Conservation (phyloP, 2,113 vertebrate species). For the Agapornis roseicollis region DNA sequence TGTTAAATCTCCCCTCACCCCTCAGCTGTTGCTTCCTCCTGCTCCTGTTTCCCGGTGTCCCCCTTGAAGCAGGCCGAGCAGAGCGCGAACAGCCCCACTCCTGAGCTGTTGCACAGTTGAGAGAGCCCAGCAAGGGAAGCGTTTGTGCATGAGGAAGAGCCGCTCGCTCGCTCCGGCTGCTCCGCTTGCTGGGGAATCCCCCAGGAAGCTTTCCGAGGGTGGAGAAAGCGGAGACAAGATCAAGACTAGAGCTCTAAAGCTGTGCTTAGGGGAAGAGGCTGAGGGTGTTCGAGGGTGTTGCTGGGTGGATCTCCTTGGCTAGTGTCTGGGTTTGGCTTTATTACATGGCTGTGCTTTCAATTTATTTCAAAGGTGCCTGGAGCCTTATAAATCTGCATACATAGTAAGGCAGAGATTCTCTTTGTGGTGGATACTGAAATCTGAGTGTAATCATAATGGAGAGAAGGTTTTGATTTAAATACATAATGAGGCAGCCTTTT, state of each 20-base stretch:
- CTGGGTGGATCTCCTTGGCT: slow-evolving; percentile 63
- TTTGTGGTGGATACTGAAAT: background rate
- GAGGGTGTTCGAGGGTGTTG: slow-evolving; percentile 59
- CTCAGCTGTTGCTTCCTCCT: background rate
- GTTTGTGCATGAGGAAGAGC: background rate
- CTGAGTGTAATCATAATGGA: background rate
- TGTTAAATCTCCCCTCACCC: background rate
- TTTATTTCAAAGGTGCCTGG: slow-evolving; percentile 65
- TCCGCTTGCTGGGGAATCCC: slow-evolving; percentile 40
- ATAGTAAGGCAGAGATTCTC: slow-evolving; percentile 33
- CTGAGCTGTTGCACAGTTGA: background rate
- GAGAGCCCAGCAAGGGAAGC: background rate
- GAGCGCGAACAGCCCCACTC: background rate
- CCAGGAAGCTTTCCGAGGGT: slow-evolving; percentile 42
- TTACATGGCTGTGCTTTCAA: slow-evolving; percentile 52
- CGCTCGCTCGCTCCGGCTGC: background rate
- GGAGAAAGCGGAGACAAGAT: slow-evolving; percentile 35
- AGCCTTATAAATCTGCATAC: slow-evolving; percentile 64
- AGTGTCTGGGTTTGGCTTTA: slow-evolving; percentile 47
- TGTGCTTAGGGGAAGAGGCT: slow-evolving; percentile 42
- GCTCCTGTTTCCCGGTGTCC: background rate
- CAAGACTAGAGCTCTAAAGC: slow-evolving; percentile 23
- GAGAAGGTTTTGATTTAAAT: slow-evolving; percentile 2
- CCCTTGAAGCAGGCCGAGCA: background rate
- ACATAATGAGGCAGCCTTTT: background rate